Conservation (phyloP, 2,113 vertebrate genomes). For the Melanerpes formicivorus region DNA sequence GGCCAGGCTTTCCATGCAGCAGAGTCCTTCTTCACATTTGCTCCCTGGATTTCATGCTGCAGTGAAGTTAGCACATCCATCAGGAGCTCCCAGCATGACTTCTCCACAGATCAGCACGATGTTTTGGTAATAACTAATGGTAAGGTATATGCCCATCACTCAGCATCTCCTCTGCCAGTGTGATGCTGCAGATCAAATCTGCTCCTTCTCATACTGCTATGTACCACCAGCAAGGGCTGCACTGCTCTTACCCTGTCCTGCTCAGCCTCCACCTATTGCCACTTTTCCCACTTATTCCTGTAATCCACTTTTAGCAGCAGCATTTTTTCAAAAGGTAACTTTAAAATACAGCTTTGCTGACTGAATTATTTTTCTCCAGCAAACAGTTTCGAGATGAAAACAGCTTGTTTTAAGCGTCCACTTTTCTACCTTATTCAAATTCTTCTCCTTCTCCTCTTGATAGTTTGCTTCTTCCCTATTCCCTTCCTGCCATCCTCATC, state of each 20-base stretch:
- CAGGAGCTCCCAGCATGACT: background rate
- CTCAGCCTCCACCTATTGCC: background rate
- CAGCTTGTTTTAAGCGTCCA: background rate
- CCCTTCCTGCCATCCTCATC: background rate
- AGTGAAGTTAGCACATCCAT: background rate
- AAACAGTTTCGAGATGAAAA: background rate
- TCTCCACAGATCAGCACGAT: background rate
- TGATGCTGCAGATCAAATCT: background rate
- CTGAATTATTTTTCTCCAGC: background rate
- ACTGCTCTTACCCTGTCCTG: background rate
- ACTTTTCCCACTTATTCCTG: background rate
- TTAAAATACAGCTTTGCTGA: background rate
- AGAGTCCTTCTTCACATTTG: background rate
- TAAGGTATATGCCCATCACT: background rate
- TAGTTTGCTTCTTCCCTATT: background rate
- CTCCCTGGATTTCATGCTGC: background rate
- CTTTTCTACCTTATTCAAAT: background rate
- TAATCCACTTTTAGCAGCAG: background rate
- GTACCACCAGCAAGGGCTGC: background rate
- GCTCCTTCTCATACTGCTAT: background rate
- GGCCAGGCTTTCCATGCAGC: background rate
- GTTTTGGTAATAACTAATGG: background rate
- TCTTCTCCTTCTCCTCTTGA: background rate
- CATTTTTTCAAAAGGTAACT: background rate
- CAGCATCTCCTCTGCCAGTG: background rate